Base-by-base conservation (phyloP, 2,113 vertebrate species). In the Odocoileus virginianus region DNA sequence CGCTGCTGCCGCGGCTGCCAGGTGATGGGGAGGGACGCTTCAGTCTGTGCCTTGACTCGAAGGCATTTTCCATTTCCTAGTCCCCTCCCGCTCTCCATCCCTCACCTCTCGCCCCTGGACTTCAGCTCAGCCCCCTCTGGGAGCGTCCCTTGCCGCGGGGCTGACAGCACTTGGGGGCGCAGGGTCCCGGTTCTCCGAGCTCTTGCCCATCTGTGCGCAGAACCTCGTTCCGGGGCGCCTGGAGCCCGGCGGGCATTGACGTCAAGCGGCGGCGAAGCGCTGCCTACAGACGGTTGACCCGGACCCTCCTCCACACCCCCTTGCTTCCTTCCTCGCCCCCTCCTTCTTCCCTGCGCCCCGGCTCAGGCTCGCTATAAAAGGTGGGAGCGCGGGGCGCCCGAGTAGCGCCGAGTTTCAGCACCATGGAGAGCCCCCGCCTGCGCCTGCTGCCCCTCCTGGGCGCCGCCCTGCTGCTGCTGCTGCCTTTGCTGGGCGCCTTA, bases 391-490 rank as follows among this genome's bases (percentile, higher is more conserved):
- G 28, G 78, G 43, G 54, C 2, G 74, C 33, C 86, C n/a, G 15
- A 21, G 85, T 55, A 67, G 74, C 76, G 36, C 55, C 33, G 88
- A 54, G 30, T 82, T 97, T 97, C 98, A 98, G 99, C 91, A 99
- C 99, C 98, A 99, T 99, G 99, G 99, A 99, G 98, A 99, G 98
- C 98, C 55, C 98, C 96, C 98, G 99, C 33, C 54, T 97, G 55
- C 91, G 97, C 43, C 98, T 98, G 87, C 98, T 98, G 64, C 98
- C 98, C 7, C 64, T 99, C 25, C 98, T 99, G 83, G 98, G 97
- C 40, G 98, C 98, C 82, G 98, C 98, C 61, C 93, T 99, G 43
- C 85, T 99, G 84, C 93, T 99, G 89, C 83, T 99, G 43, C 91
- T 98, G 5, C 94, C 98, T 52, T 96, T 98, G 92, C 86, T 98